A percentile compares a stretch with the other conserved stretches of the same genome.
Conservation (phyloP, 2,113 vertebrate species). For the Callipepla squamata region DNA sequence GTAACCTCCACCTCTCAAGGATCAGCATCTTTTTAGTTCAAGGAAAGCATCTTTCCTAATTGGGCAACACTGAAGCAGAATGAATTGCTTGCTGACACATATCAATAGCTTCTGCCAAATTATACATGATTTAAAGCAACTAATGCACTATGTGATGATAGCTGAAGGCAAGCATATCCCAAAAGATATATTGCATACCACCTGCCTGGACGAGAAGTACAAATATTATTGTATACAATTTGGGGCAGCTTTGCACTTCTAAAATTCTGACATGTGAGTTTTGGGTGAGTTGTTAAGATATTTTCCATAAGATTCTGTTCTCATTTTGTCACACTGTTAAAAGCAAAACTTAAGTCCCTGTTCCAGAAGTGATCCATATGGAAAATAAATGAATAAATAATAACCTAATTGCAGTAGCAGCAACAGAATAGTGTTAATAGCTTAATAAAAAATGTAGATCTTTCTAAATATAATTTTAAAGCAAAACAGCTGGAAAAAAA, state of each 20-base stretch:
- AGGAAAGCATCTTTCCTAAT: conserved; percentile 1
- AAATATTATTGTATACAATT: conserved; percentile 18
- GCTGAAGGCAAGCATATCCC: conserved; percentile 42
- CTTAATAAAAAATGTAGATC: neutral
- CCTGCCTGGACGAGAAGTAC: conserved; percentile 31
- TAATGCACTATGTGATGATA: conserved; percentile 28
- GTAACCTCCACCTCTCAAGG: neutral
- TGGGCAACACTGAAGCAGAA: neutral
- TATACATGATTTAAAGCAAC: conserved; percentile 41
- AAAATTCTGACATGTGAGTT: neutral
- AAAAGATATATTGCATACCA: conserved; percentile 50
- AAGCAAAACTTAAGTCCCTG: neutral
- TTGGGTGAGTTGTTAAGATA: neutral
- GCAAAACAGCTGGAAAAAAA: neutral
- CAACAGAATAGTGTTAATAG: neutral
- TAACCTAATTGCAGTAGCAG: neutral
- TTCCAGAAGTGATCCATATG: neutral
- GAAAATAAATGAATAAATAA: neutral
- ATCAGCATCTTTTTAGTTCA: neutral
- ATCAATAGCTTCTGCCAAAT: conserved; percentile 52
- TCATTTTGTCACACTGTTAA: neutral
- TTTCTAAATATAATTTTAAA: neutral
- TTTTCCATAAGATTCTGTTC: neutral
- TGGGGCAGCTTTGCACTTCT: neutral
- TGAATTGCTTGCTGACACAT: conserved; percentile 42